Conservation (phyloP, 2,888 invertebrate genomes). For the Pristionchus entomophagus region DNA sequence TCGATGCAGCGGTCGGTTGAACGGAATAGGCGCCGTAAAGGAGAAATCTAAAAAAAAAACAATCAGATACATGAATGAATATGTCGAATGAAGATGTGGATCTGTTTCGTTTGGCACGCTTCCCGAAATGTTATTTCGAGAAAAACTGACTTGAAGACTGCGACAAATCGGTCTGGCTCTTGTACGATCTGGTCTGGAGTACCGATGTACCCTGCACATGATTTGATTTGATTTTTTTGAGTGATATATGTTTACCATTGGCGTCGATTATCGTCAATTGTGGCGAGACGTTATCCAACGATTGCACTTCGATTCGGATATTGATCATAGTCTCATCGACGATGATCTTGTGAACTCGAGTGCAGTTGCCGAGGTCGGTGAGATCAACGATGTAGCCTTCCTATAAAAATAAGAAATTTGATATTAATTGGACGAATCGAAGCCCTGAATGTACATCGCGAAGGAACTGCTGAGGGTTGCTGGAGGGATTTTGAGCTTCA, state of each 20-base stretch:
- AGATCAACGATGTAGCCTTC: constrained; percentile 54
- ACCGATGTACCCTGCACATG: background rate
- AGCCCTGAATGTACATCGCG: constrained; percentile 48
- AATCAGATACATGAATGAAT: too few relatives aligned
- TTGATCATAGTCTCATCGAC: constrained; percentile 62
- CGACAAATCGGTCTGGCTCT: background rate
- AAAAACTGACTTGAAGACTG: background rate
- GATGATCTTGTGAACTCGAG: constrained; percentile 52
- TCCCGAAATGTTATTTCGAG: too few relatives aligned
- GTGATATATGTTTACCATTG: too few relatives aligned
- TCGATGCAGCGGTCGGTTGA: background rate
- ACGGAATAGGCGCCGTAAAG: background rate
- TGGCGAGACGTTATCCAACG: constrained; percentile 56
- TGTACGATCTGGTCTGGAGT: background rate
- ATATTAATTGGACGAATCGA: too few relatives aligned
- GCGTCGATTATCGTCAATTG: too few relatives aligned
- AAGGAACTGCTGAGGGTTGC: constrained; percentile 49
- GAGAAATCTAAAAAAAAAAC: background rate
- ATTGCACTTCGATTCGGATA: constrained; percentile 56
- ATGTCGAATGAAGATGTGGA: too few relatives aligned
- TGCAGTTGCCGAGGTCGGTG: constrained; percentile 57
- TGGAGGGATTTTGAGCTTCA: constrained; percentile 50
- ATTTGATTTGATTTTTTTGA: background rate
- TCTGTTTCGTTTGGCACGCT: too few relatives aligned
- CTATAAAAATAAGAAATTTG: too few relatives aligned